phyloP scores from a whole-genome alignment of 2,797 vertebrate species.

The Galagoides demidoff region DNA sequence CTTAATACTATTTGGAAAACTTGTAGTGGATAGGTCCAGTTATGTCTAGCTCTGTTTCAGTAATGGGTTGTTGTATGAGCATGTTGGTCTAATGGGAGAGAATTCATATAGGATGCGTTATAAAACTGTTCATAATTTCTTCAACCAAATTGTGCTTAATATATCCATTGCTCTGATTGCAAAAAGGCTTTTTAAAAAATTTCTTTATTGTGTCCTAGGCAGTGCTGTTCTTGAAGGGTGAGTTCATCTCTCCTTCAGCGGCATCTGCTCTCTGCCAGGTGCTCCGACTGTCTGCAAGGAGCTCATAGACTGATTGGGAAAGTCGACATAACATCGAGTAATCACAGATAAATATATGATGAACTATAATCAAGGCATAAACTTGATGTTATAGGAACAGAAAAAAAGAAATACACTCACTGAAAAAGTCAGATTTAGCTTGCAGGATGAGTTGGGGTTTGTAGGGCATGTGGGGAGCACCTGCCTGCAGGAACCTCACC shows the following conservation, averaged over 20 bases:
- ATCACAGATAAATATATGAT: conserved; percentile 17
- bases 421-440: background rate
- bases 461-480: background rate
- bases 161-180: background rate
- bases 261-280: background rate
- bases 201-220: background rate
- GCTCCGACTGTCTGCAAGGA: background rate
- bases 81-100: background rate
- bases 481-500: background rate
- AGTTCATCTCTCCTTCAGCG: background rate
- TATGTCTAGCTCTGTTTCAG: background rate
- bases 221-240: background rate
- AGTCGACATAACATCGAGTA: conserved; percentile 29
- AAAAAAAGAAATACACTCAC: background rate
- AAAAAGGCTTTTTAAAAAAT: background rate
- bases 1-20: background rate
- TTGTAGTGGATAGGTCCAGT: background rate
- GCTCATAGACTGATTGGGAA: background rate
- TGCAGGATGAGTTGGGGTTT: background rate
- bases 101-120: background rate
- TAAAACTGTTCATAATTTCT: background rate
- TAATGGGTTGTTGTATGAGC: background rate
- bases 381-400: background rate
- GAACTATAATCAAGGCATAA: conserved; percentile 37
- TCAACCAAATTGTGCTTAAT: conserved; percentile 19